A percentile compares a stretch with the other conserved stretches of the same genome.
phyloP scores from a whole-genome alignment of 2,888 invertebrate genomes.

The Trimorus sp. region DNA sequence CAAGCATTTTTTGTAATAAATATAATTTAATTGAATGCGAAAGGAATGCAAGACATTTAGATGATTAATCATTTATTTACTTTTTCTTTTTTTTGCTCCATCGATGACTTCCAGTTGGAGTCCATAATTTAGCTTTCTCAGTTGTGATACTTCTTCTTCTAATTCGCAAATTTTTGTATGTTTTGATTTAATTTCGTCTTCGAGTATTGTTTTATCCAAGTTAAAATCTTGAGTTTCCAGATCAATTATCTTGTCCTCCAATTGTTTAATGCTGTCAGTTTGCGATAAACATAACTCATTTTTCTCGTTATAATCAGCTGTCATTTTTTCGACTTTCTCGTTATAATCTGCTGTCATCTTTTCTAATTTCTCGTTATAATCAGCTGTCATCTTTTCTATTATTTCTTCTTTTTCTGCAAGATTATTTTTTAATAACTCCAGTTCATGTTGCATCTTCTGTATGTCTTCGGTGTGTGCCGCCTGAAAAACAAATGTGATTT shows the following conservation, averaged over 20 bases:
- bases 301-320: neutral
- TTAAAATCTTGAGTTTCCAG: neutral
- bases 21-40: neutral
- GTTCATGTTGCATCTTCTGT: neutral
- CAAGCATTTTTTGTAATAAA: neutral
- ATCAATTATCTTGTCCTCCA: neutral
- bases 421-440: neutral
- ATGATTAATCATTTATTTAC: neutral
- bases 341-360: neutral
- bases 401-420: neutral
- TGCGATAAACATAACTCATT: neutral
- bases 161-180: neutral
- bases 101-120: neutral
- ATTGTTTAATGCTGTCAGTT: neutral
- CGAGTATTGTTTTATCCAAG: neutral
- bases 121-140: neutral
- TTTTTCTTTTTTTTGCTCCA: constrained; percentile 1
- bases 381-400: neutral
- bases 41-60: neutral
- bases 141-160: neutral
- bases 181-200: constrained; percentile 2
- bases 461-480: constrained; percentile 1
- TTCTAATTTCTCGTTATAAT: neutral
- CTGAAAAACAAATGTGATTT: neutral
- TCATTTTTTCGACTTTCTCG: neutral